phyloP scores from a whole-genome alignment of 2,888 invertebrate species.

The Phrixothrix hirtus region DNA sequence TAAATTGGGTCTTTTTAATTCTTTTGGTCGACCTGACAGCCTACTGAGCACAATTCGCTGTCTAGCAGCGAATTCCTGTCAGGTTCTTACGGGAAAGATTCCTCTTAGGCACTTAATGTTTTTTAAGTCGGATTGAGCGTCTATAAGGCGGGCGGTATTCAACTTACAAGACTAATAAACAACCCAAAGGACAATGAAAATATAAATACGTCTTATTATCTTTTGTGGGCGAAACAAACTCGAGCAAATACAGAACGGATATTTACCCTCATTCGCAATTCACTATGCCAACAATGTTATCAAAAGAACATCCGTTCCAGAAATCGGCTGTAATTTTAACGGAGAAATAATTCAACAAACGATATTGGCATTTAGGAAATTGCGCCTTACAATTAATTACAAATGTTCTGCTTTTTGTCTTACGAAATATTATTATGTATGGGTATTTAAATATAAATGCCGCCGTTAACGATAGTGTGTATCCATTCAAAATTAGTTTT shows the following conservation, averaged over 20 bases:
- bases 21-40: too few species aligned
- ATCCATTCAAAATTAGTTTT: conserved; percentile 6
- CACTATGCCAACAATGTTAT: conserved; percentile 23
- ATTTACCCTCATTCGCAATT: conserved; percentile 21
- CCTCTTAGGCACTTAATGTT: too few species aligned
- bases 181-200: conserved; percentile 14
- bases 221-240: conserved; percentile 23
- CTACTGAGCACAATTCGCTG: too few species aligned
- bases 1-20: too few species aligned
- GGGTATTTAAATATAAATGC: background rate
- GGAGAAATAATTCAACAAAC: too few species aligned
- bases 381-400: too few species aligned
- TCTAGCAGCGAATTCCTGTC: too few species aligned
- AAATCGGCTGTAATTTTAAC: conserved; percentile 10
- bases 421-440: background rate
- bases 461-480: background rate
- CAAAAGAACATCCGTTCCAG: conserved; percentile 20
- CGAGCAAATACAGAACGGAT: conserved; percentile 20
- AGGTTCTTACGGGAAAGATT: too few species aligned
- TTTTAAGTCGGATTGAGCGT: too few species aligned
- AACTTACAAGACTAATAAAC: conserved; percentile 19
- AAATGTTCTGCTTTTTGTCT: background rate
- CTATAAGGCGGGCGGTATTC: too few species aligned
- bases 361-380: too few species aligned
- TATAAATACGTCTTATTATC: conserved; percentile 18